Evolutionary conservation across 2,797 vertebrate genomes (phyloP), one percentile per base, ranked within the genome.

Genomic region (Tamandua tetradactyla): DNA sequence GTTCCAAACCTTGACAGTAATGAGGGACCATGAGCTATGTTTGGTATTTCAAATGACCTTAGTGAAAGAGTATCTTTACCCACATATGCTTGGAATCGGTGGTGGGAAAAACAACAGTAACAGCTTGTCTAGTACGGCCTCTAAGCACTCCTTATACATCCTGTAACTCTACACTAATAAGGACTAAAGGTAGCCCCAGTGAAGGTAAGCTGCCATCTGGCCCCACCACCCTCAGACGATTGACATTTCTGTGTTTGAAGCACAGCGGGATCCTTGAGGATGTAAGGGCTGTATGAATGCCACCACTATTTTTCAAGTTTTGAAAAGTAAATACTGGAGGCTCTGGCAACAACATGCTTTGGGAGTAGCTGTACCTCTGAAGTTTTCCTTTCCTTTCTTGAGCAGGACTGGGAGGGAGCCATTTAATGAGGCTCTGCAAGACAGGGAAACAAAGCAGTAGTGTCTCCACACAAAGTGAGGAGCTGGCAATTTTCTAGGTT

Each of bases 71-170:
- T 0, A 10, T 7, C 23, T 49, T 66, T 0, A 4, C 10, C 13
- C 42, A n/a, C 3, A 30, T 0, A 30, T 0, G 0, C 59, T 2
- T 0, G 0, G 55, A 79, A 18, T 23, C 12, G 0, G 2, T 3
- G 44, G 7, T 0, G 13, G 25, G 17, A 87, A 20, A 42, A 40
- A 32, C 47, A 30, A 3, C 37, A 7, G 18, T 7, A 4, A 55
- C 32, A 49, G 1, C 40, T 17, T 12, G 8, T 35, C 35, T 4
- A 4, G n/a, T 4, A 20, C 18, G 57, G 2, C 1, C 9, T 57
- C 52, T 83, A 4, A 49, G 61, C 42, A 47, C 40, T 49, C 90
- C 42, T 18, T 30, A 10, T 0, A 27, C 52, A 9, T 42, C 42
- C 47, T 47, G 2, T 10, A 76, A 10, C 20, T 23, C 35, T 0